Evolutionary conservation across 2,113 vertebrate species (phyloP).

Genomic region (Aplodontia rufa): DNA sequence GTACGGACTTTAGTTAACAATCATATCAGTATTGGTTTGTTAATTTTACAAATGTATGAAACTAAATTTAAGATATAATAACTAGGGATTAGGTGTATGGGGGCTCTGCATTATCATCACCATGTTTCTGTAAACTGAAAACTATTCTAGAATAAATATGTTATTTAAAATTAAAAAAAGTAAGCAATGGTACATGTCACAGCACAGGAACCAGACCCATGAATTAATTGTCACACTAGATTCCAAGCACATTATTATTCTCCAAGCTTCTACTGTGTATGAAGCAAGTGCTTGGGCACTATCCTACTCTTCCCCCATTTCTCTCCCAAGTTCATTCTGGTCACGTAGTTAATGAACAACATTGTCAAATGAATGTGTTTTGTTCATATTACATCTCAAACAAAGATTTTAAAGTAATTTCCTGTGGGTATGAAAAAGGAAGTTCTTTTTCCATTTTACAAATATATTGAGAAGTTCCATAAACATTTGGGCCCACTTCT

Average conservation of each 20-base stretch:
- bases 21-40: not conserved
- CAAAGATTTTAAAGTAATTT: not conserved
- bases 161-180: not conserved
- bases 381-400: conserved; percentile 34
- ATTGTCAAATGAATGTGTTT: conserved; percentile 62
- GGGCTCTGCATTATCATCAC: not conserved
- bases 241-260: conserved; percentile 61
- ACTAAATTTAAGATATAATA: not conserved
- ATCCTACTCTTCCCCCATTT: not conserved
- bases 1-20: not conserved
- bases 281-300: conserved; percentile 72
- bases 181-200: not conserved
- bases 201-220: not conserved
- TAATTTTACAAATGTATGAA: not conserved
- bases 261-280: conserved; percentile 68
- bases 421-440: too few species aligned
- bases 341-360: conserved; percentile 74
- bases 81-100: not conserved
- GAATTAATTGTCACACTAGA: not conserved
- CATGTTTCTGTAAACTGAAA: not conserved
- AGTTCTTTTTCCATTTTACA: not conserved
- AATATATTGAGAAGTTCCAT: not conserved
- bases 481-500: not conserved
- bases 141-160: not conserved
- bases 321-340: conserved; percentile 64